Evolutionary conservation across 2,113 vertebrate genomes (phyloP).

Genomic region (Probosciger aterrimus): DNA sequence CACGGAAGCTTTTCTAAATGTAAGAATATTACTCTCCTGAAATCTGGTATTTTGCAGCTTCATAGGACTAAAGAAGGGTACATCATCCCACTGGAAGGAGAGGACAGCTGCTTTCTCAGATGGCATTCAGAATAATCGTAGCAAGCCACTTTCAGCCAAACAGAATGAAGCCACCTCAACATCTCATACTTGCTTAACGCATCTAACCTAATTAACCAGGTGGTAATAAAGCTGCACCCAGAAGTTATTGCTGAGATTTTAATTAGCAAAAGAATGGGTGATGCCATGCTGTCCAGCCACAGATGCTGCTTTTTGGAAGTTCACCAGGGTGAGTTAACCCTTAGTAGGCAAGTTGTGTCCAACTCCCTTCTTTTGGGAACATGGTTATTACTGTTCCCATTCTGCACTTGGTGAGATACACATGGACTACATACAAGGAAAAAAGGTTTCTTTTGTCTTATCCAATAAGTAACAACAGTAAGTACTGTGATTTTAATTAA

Average conservation of each 20-base stretch:
- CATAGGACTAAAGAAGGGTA: neutral
- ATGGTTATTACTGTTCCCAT: neutral
- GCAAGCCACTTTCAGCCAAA: neutral
- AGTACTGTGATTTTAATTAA: neutral
- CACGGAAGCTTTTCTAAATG: neutral
- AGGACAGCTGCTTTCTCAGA: neutral
- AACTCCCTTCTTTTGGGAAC: neutral
- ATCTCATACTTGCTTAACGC: neutral
- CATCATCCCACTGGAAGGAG: neutral
- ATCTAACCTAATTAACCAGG: neutral
- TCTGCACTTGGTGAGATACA: neutral
- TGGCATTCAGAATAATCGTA: neutral
- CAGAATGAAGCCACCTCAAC: neutral
- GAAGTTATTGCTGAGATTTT: neutral
- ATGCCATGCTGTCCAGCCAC: neutral
- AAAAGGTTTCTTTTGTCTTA: neutral
- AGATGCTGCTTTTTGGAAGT: neutral
- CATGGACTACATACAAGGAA: no score
- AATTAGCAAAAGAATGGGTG: neutral
- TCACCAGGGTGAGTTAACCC: neutral
- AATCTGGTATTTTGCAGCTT: neutral
- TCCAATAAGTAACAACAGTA: neutral
- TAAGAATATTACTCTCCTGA: neutral
- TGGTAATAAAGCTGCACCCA: neutral
- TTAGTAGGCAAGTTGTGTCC: neutral